A percentile compares a stretch with the other conserved stretches of the same genome.
phyloP scores from a whole-genome alignment of 2,888 invertebrate genomes.

The Protodeltote pygarga region DNA sequence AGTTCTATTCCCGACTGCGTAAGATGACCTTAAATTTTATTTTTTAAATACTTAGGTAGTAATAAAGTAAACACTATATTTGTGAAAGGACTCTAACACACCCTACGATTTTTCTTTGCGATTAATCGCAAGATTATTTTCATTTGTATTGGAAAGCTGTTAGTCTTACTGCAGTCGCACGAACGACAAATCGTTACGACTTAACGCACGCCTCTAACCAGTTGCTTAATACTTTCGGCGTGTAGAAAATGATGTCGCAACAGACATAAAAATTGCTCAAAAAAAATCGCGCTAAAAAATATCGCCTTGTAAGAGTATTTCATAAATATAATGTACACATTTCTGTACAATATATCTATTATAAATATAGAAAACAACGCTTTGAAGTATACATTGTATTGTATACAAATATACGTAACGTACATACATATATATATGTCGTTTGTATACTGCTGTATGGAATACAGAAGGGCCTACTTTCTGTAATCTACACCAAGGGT shows the following conservation, averaged over 20 bases:
- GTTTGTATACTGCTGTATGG: not conserved
- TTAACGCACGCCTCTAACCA: not conserved
- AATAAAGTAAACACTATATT: slow-evolving; percentile 29
- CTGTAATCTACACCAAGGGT: too few relatives aligned
- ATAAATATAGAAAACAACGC: slow-evolving; percentile 72
- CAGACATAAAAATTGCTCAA: slow-evolving; percentile 42
- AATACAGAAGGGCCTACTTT: not conserved
- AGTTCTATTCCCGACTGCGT: slow-evolving; percentile 12
- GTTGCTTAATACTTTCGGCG: slow-evolving; percentile 18
- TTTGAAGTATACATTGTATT: slow-evolving; percentile 77
- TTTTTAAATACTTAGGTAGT: slow-evolving; percentile 50
- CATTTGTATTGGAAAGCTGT: slow-evolving; percentile 14
- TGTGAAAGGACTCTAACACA: slow-evolving; percentile 5
- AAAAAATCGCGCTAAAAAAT: slow-evolving; percentile 15
- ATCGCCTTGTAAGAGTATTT: slow-evolving; percentile 20
- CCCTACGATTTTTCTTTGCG: slow-evolving; percentile 19
- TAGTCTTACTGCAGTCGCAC: slow-evolving; percentile 14
- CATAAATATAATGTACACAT: slow-evolving; percentile 36
- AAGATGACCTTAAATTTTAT: slow-evolving; percentile 40
- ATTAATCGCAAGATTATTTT: slow-evolving; percentile 39
- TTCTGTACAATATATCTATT: slow-evolving; percentile 59
- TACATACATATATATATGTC: slow-evolving; percentile 5
- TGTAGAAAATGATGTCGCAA: slow-evolving; percentile 6
- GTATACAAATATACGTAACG: slow-evolving; percentile 65
- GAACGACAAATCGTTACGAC: slow-evolving; percentile 30